These are phyloP conservation scores for Nemurella pictetii DNA, from an alignment of 2,888 invertebrate species.

Conservation along the genomic window DNA sequence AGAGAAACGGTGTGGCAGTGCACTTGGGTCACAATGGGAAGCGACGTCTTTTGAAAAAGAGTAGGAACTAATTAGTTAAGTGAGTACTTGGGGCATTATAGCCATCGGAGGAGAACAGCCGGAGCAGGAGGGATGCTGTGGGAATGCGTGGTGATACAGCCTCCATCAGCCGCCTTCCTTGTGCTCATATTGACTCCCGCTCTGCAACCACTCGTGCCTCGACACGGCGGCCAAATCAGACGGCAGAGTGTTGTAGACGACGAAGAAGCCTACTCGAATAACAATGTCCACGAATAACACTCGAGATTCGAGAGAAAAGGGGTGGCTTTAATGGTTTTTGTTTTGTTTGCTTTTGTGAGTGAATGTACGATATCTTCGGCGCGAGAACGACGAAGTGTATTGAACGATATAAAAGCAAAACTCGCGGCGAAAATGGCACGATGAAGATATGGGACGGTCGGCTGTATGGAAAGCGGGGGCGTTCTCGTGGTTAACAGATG, in stretches of 20 bases:
- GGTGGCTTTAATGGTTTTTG: conserved; percentile 25
- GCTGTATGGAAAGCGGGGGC: not conserved
- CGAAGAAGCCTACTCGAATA: conserved; percentile 1
- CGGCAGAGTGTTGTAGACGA: not conserved
- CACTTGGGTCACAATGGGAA: not conserved
- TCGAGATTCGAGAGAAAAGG: conserved; percentile 8
- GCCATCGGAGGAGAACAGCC: not conserved
- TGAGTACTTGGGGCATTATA: not conserved
- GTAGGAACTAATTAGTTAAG: conserved; percentile 27
- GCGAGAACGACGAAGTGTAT: not conserved
- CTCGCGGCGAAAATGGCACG: conserved; percentile 16
- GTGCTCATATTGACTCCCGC: conserved; percentile 6
- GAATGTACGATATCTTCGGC: conserved; percentile 21
- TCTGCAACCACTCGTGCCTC: not conserved
- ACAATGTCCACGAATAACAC: conserved; percentile 18
- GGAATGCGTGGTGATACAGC: not conserved
- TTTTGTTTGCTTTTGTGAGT: conserved; percentile 26
- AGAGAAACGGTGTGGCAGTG: not conserved
- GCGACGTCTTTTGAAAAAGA: conserved; percentile 19
- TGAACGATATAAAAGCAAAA: conserved; percentile 28
- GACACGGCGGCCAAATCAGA: conserved; percentile 12
- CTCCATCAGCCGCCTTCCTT: not conserved
- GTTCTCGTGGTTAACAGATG: conserved; percentile 8
- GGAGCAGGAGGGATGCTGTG: not conserved
- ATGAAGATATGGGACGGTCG: not conserved